Percentiles rank a stretch among this genome's conserved stretches.
phyloP scores from a whole-genome alignment of 1,140 invertebrate genomes.

The Hyles vespertilio region DNA sequence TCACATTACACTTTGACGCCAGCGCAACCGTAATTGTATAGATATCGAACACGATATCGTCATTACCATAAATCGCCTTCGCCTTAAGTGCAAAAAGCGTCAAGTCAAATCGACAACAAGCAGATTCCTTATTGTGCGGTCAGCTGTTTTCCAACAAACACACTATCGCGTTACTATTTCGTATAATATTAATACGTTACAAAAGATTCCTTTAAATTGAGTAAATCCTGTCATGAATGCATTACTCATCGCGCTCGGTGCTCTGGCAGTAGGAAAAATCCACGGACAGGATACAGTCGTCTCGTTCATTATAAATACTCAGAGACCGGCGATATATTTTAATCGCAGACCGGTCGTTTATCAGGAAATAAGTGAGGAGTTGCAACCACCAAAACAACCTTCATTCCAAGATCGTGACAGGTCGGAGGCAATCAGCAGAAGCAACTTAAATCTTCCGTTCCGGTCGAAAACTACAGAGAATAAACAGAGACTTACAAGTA shows the following conservation, averaged over 20 bases:
- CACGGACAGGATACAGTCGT: conserved; percentile 18
- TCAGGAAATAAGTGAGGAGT: conserved; percentile 3
- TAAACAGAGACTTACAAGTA: conserved; percentile 10
- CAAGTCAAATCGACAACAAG: conserved; percentile 25
- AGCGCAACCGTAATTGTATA: conserved; percentile 10
- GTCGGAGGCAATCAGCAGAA: not conserved
- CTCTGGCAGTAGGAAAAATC: conserved; percentile 24
- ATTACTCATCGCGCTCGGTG: conserved; percentile 23
- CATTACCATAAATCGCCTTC: conserved; percentile 26
- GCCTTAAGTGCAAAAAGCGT: conserved; percentile 43
- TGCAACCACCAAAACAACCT: conserved; percentile 1
- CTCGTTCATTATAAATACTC: conserved; percentile 4
- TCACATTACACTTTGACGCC: conserved; percentile 2
- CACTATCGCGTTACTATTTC: conserved; percentile 9
- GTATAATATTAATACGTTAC: not conserved
- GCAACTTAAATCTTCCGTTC: not conserved
- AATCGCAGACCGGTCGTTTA: conserved; percentile 7
- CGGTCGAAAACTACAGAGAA: not conserved
- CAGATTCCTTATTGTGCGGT: conserved; percentile 27
- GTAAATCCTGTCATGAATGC: conserved; percentile 19
- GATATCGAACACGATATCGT: conserved; percentile 26
- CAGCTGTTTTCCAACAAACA: conserved; percentile 29
- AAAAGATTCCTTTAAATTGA: not conserved
- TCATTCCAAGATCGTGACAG: not conserved
- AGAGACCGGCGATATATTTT: not conserved